Percentiles rank a stretch among this genome's conserved stretches.
phyloP scores from a whole-genome alignment of 2,113 vertebrate genomes.

The Microtus richardsoni region DNA sequence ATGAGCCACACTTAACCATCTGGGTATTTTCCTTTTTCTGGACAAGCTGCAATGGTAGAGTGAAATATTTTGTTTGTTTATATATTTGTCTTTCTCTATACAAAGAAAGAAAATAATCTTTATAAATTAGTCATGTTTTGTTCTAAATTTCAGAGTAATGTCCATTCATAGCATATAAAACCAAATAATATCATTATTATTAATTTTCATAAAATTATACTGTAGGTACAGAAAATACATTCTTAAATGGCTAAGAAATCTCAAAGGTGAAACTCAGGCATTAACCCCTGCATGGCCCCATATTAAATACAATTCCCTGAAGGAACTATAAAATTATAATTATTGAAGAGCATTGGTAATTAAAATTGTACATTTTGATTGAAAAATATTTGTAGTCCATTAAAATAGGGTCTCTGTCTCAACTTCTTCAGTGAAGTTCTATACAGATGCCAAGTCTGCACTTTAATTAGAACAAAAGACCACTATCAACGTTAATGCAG shows the following conservation, averaged over 20 bases:
- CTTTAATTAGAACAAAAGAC: conserved; percentile 74
- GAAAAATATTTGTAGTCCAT: conserved; percentile 66
- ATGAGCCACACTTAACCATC: conserved; percentile 51
- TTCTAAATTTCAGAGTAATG: conserved; percentile 36
- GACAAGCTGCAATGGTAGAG: background rate
- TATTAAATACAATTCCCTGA: background rate
- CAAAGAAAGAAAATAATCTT: conserved; percentile 12
- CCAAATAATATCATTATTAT: conserved; percentile 4
- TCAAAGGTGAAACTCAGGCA: conserved; percentile 37
- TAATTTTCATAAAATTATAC: conserved; percentile 26
- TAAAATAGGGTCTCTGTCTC: conserved; percentile 67
- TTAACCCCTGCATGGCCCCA: background rate
- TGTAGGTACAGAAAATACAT: background rate
- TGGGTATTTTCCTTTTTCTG: conserved; percentile 26
- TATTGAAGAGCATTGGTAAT: conserved; percentile 64
- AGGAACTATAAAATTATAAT: conserved; percentile 69
- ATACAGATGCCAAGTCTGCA: conserved; percentile 64
- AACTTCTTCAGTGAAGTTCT: conserved; percentile 74
- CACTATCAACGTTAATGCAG: conserved; percentile 70
- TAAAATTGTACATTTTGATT: conserved; percentile 70
- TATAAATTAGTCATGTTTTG: background rate
- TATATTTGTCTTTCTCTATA: conserved; percentile 37
- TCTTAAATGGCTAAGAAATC: conserved; percentile 40
- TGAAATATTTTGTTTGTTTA: conserved; percentile 36
- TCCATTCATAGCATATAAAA: conserved; percentile 37